phyloP scores from a whole-genome alignment of 2,888 invertebrate genomes.

The Caenorhabditis sulstoni region DNA sequence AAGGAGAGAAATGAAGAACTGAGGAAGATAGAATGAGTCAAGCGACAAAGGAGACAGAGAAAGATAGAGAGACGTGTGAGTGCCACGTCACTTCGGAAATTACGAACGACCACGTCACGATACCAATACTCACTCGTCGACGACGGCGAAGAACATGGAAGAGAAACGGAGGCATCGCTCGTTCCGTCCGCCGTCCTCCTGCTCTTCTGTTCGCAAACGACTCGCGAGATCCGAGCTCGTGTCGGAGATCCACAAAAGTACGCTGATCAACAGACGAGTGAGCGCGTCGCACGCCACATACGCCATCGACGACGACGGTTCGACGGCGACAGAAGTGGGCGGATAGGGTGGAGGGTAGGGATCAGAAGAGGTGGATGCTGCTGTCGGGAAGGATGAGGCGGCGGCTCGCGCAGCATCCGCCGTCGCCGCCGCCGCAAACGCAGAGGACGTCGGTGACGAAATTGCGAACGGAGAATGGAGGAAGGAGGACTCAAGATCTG shows the following conservation, averaged over 20 bases:
- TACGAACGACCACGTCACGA: constrained; percentile 14
- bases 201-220: not conserved
- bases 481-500: constrained; percentile 12
- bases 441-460: constrained; percentile 48
- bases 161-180: constrained; percentile 44
- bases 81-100: not conserved
- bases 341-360: not conserved
- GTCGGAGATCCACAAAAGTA: constrained; percentile 45
- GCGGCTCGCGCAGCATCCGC: constrained; percentile 14
- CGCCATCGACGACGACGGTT: constrained; percentile 9
- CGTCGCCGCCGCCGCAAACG: constrained; percentile 45
- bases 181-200: constrained; percentile 2
- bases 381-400: constrained; percentile 15
- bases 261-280: constrained; percentile 40
- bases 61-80: not conserved
- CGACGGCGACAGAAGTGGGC: constrained; percentile 1
- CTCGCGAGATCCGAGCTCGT: constrained; percentile 29
- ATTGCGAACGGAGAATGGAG: constrained; percentile 22
- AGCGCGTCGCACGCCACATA: constrained; percentile 47
- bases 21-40: not conserved
- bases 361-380: constrained; percentile 25
- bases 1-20: not conserved
- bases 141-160: constrained; percentile 21
- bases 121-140: constrained; percentile 37
- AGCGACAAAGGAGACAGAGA: not conserved